phyloP scores from a whole-genome alignment of 2,888 invertebrate genomes.

The Sarcophaga subvicina region DNA sequence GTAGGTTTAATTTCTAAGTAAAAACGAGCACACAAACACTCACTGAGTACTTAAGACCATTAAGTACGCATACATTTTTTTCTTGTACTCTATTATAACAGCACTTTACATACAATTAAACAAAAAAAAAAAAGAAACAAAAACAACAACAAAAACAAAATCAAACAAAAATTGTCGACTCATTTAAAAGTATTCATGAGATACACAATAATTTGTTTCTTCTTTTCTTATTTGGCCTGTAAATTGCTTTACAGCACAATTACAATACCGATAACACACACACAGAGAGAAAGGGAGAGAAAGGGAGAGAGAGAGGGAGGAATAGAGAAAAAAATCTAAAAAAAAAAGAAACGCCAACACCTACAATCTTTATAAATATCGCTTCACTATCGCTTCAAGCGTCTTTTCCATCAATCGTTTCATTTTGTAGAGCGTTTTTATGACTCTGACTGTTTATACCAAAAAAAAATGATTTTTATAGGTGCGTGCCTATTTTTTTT shows the following conservation, averaged over 20 bases:
- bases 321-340: too few species aligned
- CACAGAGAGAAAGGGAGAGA: neutral
- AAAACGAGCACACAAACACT: neutral
- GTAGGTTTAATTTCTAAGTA: too few species aligned
- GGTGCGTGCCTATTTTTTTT: constrained; percentile 42
- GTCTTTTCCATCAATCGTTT: neutral
- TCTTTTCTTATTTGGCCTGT: constrained; percentile 36
- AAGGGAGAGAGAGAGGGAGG: too few species aligned
- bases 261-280: constrained; percentile 57
- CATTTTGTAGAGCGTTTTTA: neutral
- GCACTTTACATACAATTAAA: neutral
- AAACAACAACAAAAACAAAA: neutral
- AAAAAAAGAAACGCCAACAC: neutral
- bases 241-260: constrained; percentile 60
- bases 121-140: too few species aligned
- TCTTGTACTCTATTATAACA: neutral
- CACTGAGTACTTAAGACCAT: constrained; percentile 30
- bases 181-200: too few species aligned
- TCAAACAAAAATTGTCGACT: neutral
- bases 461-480: constrained; percentile 17
- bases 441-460: neutral
- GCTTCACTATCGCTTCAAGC: neutral
- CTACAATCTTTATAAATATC: constrained; percentile 3
- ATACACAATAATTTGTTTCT: neutral
- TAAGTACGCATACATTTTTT: constrained; percentile 44